Conservation (phyloP, 2,113 vertebrate genomes). For the Gallinago paraguaiae region DNA sequence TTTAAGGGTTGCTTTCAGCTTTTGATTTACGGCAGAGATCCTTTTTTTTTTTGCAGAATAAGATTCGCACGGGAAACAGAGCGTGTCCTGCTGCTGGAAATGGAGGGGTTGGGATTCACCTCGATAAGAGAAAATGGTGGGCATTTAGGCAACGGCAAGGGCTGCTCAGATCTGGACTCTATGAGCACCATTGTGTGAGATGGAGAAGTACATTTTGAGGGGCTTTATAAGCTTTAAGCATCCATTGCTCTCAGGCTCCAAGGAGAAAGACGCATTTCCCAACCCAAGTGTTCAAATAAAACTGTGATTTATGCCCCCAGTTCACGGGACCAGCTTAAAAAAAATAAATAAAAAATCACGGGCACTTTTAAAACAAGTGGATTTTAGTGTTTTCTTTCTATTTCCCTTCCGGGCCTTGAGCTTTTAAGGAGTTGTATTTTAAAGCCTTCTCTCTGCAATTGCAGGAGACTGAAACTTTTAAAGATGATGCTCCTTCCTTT, state of each 20-base stretch:
- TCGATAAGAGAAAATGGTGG: not conserved
- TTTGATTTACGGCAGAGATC: conserved; percentile 30
- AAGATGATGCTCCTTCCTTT: not conserved
- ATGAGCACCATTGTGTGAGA: not conserved
- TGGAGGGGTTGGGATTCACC: not conserved
- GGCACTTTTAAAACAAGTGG: not conserved
- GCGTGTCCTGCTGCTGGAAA: not conserved
- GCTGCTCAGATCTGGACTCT: not conserved
- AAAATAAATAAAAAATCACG: not conserved
- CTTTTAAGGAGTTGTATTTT: conserved; percentile 10
- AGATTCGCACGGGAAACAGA: not conserved
- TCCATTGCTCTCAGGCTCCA: not conserved
- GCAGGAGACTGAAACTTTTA: not conserved
- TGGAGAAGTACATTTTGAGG: not conserved
- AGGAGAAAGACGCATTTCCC: not conserved
- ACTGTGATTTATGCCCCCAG: not conserved
- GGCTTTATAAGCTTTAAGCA: not conserved
- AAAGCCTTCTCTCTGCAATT: not conserved
- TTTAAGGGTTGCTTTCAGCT: conserved; percentile 52
- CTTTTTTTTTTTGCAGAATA: not conserved
- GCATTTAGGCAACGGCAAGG: not conserved
- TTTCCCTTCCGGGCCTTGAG: not conserved
- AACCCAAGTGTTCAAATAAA: not conserved
- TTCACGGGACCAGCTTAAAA: not conserved
- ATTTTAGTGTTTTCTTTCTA: conserved; percentile 16